Base-by-base conservation (phyloP, 2,797 vertebrate species). In the Sebastes flavidus region DNA sequence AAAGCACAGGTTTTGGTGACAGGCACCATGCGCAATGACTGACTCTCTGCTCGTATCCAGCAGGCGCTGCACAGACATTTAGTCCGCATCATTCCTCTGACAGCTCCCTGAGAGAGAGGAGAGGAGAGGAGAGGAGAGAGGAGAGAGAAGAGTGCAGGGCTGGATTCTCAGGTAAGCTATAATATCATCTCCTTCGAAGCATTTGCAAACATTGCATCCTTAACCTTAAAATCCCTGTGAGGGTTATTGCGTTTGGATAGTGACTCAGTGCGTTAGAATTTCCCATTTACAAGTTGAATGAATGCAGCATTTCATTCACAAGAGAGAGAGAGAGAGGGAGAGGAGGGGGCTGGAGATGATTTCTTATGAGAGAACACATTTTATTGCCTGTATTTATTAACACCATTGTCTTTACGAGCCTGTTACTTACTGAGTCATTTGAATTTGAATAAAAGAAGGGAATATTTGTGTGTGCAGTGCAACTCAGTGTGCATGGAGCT, bases 61-160 rank as follows among this genome's bases (percentile, higher is more conserved):
- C 82, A 55, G 73, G 84, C 77, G 83, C 84, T 74, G 92, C 91
- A 88, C 90, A 88, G 75, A 88, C 52, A 91, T 85, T 85, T 84
- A 94, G 89, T 91, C 90, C 79, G 93, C 94, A 94, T 92, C 90
- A 90, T 92, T 94, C 87, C 80, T 46, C 91, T 89, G 92, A 90
- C 89, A 93, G 89, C 89, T 89, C 75, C 82, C 81, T 18, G 78
- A 85, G 81, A 92, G 82, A 84, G 70, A 81, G 74, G 42, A 49
- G 46, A 49, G 60, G 70, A n/a, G 65, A 68, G 36, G 36, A 38
- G 36, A 32, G 32, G 11, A 12, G 12, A 38, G 36, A 34, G 66
- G 46, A 16, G 22, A 67, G 36, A 30, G 8, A 4, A 70, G 20
- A 16, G 16, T 2, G 14, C 65, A 65, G 83, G 66, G 77, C 90